Conservation (phyloP, 2,888 invertebrate species). For the Cryptus armator region DNA sequence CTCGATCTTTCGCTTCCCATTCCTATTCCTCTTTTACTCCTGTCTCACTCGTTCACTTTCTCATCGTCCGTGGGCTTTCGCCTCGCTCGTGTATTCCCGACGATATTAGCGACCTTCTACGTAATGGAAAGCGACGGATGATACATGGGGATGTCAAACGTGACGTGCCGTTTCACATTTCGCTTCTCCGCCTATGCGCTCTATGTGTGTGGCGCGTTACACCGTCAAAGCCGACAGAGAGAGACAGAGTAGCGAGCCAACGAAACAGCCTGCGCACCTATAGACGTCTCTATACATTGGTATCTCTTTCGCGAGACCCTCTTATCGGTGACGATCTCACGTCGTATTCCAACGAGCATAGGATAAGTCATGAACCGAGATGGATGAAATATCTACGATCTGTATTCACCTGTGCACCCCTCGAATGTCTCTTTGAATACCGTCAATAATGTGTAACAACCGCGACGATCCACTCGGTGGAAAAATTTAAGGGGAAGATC, state of each 20-base stretch:
- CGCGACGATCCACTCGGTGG: not conserved
- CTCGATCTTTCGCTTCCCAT: conserved; percentile 56
- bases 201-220: conserved; percentile 57
- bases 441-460: conserved; percentile 2
- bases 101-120: conserved; percentile 79
- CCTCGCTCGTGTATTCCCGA: conserved; percentile 76
- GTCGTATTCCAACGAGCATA: not conserved
- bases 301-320: conserved; percentile 18
- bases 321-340: conserved; percentile 18
- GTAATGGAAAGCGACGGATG: conserved; percentile 83
- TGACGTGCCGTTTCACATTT: conserved; percentile 73
- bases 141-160: conserved; percentile 82
- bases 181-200: conserved; percentile 64
- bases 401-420: not conserved
- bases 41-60: conserved; percentile 48
- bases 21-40: conserved; percentile 37
- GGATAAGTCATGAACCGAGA: conserved; percentile 2
- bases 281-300: conserved; percentile 21
- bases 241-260: not conserved
- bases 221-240: not conserved
- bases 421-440: not conserved
- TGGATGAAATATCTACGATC: conserved; percentile 9
- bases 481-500: not conserved
- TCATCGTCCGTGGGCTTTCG: conserved; percentile 54
- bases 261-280: not conserved